phyloP scores from a whole-genome alignment of 1,140 invertebrate genomes.

The Drosophila varians region DNA sequence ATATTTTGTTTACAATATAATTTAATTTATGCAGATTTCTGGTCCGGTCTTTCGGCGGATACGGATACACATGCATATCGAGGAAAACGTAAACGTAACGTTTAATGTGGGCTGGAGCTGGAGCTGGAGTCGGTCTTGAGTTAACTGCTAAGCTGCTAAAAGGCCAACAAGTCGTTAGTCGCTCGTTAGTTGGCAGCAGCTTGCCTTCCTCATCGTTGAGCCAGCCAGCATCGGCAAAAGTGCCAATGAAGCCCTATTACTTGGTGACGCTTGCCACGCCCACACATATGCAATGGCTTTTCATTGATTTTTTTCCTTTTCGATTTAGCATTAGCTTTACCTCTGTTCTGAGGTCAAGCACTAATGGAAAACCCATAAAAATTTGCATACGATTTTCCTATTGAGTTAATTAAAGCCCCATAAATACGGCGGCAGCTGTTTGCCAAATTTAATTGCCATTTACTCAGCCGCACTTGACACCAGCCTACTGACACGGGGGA shows the following conservation, averaged over 20 bases:
- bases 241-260: conserved; percentile 72
- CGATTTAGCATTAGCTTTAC: too few relatives aligned
- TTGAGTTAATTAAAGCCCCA: conserved; percentile 65
- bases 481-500: background rate
- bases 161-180: conserved; percentile 50
- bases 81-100: too few relatives aligned
- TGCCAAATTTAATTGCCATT: conserved; percentile 35
- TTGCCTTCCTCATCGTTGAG: too few relatives aligned
- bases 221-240: too few relatives aligned
- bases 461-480: conserved; percentile 46
- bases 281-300: conserved; percentile 11
- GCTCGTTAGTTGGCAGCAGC: conserved; percentile 53
- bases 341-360: conserved; percentile 53
- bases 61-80: too few relatives aligned
- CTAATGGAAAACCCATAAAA: conserved; percentile 64
- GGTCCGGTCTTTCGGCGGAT: conserved; percentile 56
- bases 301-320: conserved; percentile 71
- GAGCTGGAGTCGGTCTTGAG: too few relatives aligned
- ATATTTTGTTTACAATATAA: conserved; percentile 82
- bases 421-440: conserved; percentile 11
- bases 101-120: conserved; percentile 65
- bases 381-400: conserved; percentile 62
- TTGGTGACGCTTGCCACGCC: conserved; percentile 42
- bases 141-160: conserved; percentile 45
- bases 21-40: conserved; percentile 79